Evolutionary conservation across 2,113 vertebrate species (phyloP).

Genomic region (Melierax canorus): DNA sequence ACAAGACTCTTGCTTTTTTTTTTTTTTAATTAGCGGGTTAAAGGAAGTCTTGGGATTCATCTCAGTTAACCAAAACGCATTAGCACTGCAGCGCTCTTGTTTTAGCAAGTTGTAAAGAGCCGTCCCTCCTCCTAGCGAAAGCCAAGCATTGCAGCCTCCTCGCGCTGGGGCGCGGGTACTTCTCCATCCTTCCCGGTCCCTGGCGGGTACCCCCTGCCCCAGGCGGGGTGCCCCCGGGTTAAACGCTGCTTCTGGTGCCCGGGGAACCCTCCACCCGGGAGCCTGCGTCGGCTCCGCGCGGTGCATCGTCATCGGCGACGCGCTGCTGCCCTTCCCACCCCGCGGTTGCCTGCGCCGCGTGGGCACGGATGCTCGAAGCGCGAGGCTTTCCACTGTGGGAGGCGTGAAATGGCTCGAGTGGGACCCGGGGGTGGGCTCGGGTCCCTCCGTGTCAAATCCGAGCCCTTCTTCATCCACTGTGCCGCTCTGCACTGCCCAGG

Average conservation of each 20-base stretch:
- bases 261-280: not conserved
- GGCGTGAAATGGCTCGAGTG: not conserved
- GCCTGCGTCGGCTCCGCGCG: not conserved
- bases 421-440: not conserved
- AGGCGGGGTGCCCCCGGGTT: not conserved
- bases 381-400: not conserved
- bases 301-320: not conserved
- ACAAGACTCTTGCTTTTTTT: not conserved
- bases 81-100: not conserved
- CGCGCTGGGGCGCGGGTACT: accelerated
- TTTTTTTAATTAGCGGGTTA: not conserved
- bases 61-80: not conserved
- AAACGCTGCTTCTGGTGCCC: not conserved
- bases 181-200: not conserved
- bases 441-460: not conserved
- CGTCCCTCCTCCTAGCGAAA: not conserved
- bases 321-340: not conserved
- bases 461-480: accelerated
- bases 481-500: accelerated
- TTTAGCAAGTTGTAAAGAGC: not conserved
- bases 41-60: not conserved
- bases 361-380: not conserved
- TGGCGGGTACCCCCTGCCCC: not conserved
- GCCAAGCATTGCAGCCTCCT: not conserved
- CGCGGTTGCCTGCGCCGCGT: too few species aligned